phyloP scores from a whole-genome alignment of 2,113 vertebrate species.

The Argyrosomus japonicus region DNA sequence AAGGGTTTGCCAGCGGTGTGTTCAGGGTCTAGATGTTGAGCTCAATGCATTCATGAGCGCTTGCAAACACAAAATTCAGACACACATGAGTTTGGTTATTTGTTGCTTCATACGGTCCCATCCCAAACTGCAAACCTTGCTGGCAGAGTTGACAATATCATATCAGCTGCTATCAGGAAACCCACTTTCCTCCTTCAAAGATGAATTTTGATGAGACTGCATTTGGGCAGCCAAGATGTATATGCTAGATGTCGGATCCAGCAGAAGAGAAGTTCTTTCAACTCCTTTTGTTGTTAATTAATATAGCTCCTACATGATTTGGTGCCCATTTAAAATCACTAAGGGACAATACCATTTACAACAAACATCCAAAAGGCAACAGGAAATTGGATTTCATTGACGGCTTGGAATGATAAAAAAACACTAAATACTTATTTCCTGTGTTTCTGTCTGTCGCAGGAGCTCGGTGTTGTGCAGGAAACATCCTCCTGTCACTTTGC shows the following conservation, averaged over 20 bases:
- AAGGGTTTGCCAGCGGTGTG: no score
- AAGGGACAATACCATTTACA: background rate
- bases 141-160: no score
- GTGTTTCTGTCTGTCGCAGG: background rate
- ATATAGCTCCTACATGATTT: background rate
- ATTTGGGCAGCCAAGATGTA: background rate
- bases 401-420: background rate
- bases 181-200: no score
- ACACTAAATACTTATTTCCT: background rate
- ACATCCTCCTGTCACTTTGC: conserved; percentile 20
- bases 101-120: no score
- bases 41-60: no score
- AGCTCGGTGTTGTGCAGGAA: background rate
- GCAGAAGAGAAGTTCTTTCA: background rate
- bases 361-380: background rate
- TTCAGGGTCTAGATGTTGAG: no score
- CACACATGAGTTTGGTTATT: no score
- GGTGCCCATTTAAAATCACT: background rate
- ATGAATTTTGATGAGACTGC: background rate
- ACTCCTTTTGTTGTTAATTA: background rate
- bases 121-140: no score
- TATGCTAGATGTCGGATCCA: background rate
- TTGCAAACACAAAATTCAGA: no score
- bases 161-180: no score
- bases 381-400: background rate